phyloP scores from a whole-genome alignment of 2,113 vertebrate genomes.

The Reinhardtius hippoglossoides region DNA sequence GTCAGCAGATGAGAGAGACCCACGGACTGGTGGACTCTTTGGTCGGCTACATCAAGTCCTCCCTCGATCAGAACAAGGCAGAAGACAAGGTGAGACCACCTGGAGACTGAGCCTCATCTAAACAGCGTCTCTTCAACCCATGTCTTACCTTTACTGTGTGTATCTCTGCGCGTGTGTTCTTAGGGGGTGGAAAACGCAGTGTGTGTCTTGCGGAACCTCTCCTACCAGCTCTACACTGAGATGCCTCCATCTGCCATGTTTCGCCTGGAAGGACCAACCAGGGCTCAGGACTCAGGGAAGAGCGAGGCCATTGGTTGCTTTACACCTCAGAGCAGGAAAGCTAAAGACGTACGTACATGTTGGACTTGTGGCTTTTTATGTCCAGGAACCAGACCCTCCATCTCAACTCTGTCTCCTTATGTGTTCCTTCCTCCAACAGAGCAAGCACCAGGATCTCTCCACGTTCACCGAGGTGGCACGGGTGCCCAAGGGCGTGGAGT shows the following conservation, averaged over 20 bases:
- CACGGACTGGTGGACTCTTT: slow-evolving; percentile 89
- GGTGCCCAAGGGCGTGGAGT: slow-evolving; percentile 89
- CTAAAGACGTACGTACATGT: slow-evolving; percentile 84
- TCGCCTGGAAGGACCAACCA: slow-evolving; percentile 86
- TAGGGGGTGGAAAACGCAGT: slow-evolving; percentile 93
- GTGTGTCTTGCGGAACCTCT: slow-evolving; percentile 95
- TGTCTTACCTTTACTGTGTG: neutral
- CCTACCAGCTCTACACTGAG: slow-evolving; percentile 92
- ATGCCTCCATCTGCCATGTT: slow-evolving; percentile 85
- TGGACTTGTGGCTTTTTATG: neutral
- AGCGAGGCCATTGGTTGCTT: slow-evolving; percentile 92
- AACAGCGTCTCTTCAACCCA: neutral
- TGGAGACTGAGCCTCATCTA: neutral
- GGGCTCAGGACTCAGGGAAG: slow-evolving; percentile 55
- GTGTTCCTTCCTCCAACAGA: slow-evolving; percentile 57
- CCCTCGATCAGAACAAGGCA: slow-evolving; percentile 85
- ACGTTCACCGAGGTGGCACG: slow-evolving; percentile 89
- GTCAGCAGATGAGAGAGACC: slow-evolving; percentile 90
- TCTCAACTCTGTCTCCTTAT: neutral
- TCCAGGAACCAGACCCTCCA: neutral
- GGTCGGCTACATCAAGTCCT: slow-evolving; percentile 86
- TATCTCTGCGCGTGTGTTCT: slow-evolving; percentile 17
- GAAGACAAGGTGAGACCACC: slow-evolving; percentile 89
- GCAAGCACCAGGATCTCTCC: slow-evolving; percentile 80
- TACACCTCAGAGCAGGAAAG: slow-evolving; percentile 90